Percentiles rank a stretch among this genome's conserved stretches.
phyloP scores from a whole-genome alignment of 2,113 vertebrate genomes.

The Rhegmatorhina hoffmannsi region DNA sequence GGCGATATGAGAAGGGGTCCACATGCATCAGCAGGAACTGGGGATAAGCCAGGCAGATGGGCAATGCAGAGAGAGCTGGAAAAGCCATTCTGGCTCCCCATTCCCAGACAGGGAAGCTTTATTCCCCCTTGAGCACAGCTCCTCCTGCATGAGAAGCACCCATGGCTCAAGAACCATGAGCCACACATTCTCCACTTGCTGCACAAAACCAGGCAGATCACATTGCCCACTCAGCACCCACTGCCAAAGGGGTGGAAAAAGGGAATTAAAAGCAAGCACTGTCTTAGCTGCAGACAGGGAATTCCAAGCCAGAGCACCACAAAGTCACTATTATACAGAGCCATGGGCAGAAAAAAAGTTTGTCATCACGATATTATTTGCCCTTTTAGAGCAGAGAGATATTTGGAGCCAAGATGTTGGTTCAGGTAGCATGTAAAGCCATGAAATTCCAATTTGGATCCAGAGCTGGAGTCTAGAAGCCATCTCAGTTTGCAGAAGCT shows the following conservation, averaged over 20 bases:
- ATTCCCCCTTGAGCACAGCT: neutral
- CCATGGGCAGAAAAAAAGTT: neutral
- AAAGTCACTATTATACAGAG: neutral
- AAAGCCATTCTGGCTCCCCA: neutral
- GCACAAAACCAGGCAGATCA: neutral
- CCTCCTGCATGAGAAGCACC: neutral
- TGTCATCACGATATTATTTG: neutral
- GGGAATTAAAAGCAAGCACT: neutral
- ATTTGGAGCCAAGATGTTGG: neutral
- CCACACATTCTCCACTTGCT: accelerated
- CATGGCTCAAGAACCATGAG: neutral
- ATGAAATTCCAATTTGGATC: constrained; percentile 45
- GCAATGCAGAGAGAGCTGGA: neutral
- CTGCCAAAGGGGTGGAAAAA: neutral
- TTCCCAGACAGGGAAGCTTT: neutral
- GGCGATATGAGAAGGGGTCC: neutral
- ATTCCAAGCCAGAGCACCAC: neutral
- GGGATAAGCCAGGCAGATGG: too few relatives aligned
- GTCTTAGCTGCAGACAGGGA: neutral
- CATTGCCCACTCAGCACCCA: neutral
- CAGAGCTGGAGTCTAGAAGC: constrained; percentile 11
- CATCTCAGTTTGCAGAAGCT: neutral
- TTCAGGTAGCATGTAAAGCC: constrained; percentile 20
- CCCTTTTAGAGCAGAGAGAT: neutral
- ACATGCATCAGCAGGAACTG: neutral